Evolutionary conservation across 2,888 invertebrate species (phyloP).

Genomic region (Eilema sororculum): DNA sequence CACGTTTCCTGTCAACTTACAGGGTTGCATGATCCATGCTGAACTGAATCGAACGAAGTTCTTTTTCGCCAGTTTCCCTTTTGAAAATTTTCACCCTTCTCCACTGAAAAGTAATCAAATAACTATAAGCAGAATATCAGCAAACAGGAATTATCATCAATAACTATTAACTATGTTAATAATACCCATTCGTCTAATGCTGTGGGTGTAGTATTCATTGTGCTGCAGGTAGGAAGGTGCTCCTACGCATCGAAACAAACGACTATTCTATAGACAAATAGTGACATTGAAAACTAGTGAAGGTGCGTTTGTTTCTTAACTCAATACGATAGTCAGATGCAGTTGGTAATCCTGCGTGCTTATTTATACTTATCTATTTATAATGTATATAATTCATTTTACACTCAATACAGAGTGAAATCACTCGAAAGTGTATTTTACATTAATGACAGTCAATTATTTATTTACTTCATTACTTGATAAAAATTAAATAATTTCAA

Average conservation of each 20-base stretch:
- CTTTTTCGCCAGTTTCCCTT: too few species aligned
- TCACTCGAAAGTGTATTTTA: too few species aligned
- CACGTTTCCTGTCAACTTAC: too few species aligned
- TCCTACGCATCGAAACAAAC: constrained; percentile 41
- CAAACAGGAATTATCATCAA: constrained; percentile 17
- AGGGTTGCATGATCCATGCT: too few species aligned
- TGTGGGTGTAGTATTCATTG: constrained; percentile 22
- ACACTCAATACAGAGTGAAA: too few species aligned
- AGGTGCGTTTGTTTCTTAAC: constrained; percentile 7
- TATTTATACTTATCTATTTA: neutral
- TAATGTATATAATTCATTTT: too few species aligned
- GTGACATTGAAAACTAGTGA: constrained; percentile 50
- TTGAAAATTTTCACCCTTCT: too few species aligned
- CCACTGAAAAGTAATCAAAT: too few species aligned
- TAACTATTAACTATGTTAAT: constrained; percentile 17
- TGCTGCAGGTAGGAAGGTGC: constrained; percentile 40
- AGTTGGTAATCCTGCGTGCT: neutral
- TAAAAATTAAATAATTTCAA: too few species aligned
- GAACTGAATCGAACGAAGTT: too few species aligned
- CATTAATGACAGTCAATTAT: too few species aligned
- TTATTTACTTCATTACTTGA: too few species aligned
- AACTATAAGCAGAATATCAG: constrained; percentile 5
- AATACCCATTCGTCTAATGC: constrained; percentile 16
- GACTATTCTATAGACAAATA: constrained; percentile 38
- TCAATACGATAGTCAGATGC: neutral